Percentiles rank a stretch among this genome's conserved stretches.
These are phyloP conservation scores for Umimayanthus chanpuru DNA, from an alignment of 92 coral and sea anemone species.

Conservation along the genomic window DNA sequence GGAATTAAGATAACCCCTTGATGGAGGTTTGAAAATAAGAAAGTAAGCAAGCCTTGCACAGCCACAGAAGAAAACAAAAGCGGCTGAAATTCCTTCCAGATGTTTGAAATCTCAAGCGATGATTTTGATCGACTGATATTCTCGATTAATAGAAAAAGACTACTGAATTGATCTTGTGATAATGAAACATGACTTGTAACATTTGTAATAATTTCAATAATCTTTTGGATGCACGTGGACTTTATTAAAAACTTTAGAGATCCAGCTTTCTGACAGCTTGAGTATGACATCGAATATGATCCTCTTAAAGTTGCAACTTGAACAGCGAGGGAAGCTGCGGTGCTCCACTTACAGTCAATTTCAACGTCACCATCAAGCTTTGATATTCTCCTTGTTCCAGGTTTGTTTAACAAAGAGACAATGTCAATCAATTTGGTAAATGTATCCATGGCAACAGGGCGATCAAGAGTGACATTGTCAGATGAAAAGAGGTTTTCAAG, in stretches of 20 bases:
- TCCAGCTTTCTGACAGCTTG: constrained; percentile 65
- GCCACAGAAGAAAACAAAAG: constrained; percentile 55
- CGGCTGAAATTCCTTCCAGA: constrained; percentile 67
- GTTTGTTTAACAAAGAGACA: constrained; percentile 41
- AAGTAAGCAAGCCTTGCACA: constrained; percentile 62
- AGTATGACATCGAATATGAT: constrained; percentile 57
- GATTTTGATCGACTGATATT: not conserved
- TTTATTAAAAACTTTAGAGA: constrained; percentile 72
- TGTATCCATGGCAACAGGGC: constrained; percentile 53
- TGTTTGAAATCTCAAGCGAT: not conserved
- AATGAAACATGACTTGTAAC: constrained; percentile 20
- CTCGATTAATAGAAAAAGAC: constrained; percentile 34
- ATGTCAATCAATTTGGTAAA: constrained; percentile 73
- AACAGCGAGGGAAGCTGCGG: constrained; percentile 48
- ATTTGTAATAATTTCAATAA: constrained; percentile 54
- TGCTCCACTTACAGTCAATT: constrained; percentile 66
- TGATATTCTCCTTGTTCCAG: not conserved
- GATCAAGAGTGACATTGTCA: constrained; percentile 54
- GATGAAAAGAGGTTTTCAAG: constrained; percentile 75
- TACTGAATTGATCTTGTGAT: constrained; percentile 45
- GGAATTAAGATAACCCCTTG: constrained; percentile 74
- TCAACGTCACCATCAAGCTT: constrained; percentile 47
- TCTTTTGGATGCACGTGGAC: constrained; percentile 57
- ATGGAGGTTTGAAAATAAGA: constrained; percentile 65
- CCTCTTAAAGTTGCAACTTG: constrained; percentile 65